Base-by-base conservation (phyloP, 2,888 invertebrate genomes). In the Tipula unca region DNA sequence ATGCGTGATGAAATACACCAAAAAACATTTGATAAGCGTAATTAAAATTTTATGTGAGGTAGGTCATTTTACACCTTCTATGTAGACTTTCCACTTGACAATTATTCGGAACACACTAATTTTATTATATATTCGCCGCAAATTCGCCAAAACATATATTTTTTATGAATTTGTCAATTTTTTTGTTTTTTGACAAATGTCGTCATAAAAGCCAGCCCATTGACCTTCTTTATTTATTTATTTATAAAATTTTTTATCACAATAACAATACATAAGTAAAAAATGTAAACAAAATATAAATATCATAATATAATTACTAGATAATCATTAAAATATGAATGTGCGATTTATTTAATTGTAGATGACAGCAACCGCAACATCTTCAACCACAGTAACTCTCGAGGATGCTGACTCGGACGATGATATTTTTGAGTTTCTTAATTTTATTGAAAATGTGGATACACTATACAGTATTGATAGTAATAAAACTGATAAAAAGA, bases 391-490 rank as follows among this genome's bases (percentile, higher is more conserved):
- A 25, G 25, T 69, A 20, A 69, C 69, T 25, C 17, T 83, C 6
- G 83, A 83, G 10, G 83, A 83, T 83, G 83, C 35, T 32, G 83
- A 83, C 14, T 83, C 83, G 17, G 83, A 83, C 32, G 83, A 83
- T 83, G 83, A 83, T 32, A 83, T 83, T 17, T 83, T 83, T 14
- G 83, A 83, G 35, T 83, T 83, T 35, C 35, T 83, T 2, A 83
- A 83, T 83, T 83, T 83, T 83, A 83, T 83, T 6, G 83, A 83
- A n/a, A 83, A 83, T 83, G 83, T 83, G n/a, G 83, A 83, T n/a
- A 8, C 35, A 32, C 35, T 83, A 17, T 83, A 17, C 35, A 10
- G 69, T 69, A 69, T 69, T 69, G 69, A 69, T 69, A 69, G 13
- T 25, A 25, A 25, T 25, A 69, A 69, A 69, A 10, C 2, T 69